Percentiles rank a stretch among this genome's conserved stretches.
These are phyloP conservation scores for Chrysogorgia sp. DNA, from an alignment of 92 coral and sea anemone genomes.

Conservation along the genomic window DNA sequence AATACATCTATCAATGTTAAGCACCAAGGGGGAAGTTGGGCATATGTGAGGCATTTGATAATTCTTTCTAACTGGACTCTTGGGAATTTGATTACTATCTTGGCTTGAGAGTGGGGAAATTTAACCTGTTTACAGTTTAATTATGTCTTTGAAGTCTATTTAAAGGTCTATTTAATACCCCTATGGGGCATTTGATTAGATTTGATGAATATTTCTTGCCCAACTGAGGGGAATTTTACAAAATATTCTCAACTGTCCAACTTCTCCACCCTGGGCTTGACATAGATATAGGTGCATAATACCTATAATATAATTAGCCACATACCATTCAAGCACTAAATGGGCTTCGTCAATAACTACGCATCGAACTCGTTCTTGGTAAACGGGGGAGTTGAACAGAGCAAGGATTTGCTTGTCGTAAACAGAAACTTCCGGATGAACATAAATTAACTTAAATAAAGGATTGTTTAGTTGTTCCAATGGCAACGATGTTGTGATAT, in stretches of 20 bases:
- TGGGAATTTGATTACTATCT: no score
- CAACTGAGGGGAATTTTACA: no score
- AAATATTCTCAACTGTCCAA: not conserved
- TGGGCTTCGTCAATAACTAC: constrained; percentile 60
- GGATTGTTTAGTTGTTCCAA: not conserved
- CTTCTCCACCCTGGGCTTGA: not conserved
- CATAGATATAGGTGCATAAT: not conserved
- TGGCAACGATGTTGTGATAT: not conserved
- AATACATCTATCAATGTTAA: no score
- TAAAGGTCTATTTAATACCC: no score
- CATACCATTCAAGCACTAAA: constrained; percentile 48
- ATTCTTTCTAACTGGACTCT: no score
- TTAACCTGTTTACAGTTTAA: no score
- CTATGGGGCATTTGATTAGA: no score
- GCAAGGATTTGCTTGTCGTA: not conserved
- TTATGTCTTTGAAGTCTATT: no score
- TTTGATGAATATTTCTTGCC: no score
- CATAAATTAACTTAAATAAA: not conserved
- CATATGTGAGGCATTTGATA: no score
- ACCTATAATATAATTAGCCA: not conserved
- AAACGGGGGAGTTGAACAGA: constrained; percentile 7
- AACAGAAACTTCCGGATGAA: constrained; percentile 13
- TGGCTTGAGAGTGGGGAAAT: no score
- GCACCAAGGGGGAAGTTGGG: no score
- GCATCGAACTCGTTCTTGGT: constrained; percentile 37